Evolutionary conservation across 1,140 invertebrate genomes (phyloP).

Genomic region (Drosophila guanche): DNA sequence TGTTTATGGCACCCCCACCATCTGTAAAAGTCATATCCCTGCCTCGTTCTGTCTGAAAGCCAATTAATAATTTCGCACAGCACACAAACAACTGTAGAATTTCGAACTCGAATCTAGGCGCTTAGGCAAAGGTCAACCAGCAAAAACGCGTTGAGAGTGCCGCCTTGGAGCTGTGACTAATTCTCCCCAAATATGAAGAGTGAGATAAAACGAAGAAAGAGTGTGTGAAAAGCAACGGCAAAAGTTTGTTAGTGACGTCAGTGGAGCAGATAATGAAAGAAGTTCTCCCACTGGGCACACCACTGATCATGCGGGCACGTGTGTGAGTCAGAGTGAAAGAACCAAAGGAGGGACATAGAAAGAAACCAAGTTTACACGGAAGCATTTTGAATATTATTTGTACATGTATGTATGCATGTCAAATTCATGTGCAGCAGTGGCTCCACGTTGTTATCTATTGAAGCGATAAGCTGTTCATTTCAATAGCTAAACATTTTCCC

Average conservation of each 20-base stretch:
- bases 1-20: background rate
- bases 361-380: constrained; percentile 10
- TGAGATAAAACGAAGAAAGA: constrained; percentile 2
- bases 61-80: constrained; percentile 68
- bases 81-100: constrained; percentile 38
- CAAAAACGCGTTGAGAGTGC: constrained; percentile 2
- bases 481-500: too few species aligned
- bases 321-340: constrained; percentile 55
- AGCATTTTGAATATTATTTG: background rate
- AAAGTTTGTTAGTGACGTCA: constrained; percentile 68
- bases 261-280: constrained; percentile 52
- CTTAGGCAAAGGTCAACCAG: constrained; percentile 42
- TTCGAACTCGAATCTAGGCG: constrained; percentile 12
- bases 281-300: constrained; percentile 16
- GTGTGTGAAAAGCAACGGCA: constrained; percentile 26
- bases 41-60: constrained; percentile 41
- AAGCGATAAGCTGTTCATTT: too few species aligned
- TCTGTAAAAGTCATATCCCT: background rate
- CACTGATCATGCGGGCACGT: constrained; percentile 50
- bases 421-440: background rate
- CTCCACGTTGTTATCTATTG: too few species aligned
- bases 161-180: constrained; percentile 50
- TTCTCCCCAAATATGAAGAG: constrained; percentile 24
- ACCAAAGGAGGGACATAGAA: background rate
- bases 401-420: too few species aligned